Conservation (phyloP, 2,888 invertebrate genomes). For the Morpho achilles region DNA sequence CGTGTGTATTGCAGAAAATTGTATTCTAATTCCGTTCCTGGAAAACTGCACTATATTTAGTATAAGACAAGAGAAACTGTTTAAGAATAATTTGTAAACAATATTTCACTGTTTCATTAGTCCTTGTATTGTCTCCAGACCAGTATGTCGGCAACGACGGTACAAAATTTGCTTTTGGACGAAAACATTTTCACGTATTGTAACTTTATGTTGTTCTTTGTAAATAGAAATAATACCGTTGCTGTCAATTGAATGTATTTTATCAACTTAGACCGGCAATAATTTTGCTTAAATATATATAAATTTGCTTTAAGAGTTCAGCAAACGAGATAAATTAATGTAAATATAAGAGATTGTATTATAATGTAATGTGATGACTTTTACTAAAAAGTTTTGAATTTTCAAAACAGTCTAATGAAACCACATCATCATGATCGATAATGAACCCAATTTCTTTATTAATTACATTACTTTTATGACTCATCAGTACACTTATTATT, state of each 20-base stretch:
- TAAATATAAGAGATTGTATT: too few species aligned
- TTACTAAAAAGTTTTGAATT: too few species aligned
- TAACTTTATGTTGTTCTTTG: conserved; percentile 22
- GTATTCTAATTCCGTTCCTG: conserved; percentile 14
- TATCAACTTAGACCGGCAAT: neutral
- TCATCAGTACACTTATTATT: too few species aligned
- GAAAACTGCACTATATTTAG: conserved; percentile 20
- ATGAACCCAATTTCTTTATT: too few species aligned
- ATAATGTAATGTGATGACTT: too few species aligned
- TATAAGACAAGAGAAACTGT: conserved; percentile 18
- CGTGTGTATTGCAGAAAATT: conserved; percentile 5
- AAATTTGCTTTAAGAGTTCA: too few species aligned
- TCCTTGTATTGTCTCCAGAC: conserved; percentile 20
- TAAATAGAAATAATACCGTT: conserved; percentile 17
- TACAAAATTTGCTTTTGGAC: conserved; percentile 25
- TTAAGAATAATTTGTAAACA: conserved; percentile 21
- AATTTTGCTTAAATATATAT: neutral
- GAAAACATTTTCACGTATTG: conserved; percentile 26
- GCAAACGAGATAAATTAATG: too few species aligned
- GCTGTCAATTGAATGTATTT: conserved; percentile 7
- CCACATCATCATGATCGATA: too few species aligned
- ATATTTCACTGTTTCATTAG: conserved; percentile 27
- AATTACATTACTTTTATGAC: too few species aligned
- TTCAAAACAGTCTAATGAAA: too few species aligned
- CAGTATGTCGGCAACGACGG: conserved; percentile 15